These are phyloP conservation scores for Tillus elongatus DNA, from an alignment of 2,888 invertebrate species.

Conservation along the genomic window DNA sequence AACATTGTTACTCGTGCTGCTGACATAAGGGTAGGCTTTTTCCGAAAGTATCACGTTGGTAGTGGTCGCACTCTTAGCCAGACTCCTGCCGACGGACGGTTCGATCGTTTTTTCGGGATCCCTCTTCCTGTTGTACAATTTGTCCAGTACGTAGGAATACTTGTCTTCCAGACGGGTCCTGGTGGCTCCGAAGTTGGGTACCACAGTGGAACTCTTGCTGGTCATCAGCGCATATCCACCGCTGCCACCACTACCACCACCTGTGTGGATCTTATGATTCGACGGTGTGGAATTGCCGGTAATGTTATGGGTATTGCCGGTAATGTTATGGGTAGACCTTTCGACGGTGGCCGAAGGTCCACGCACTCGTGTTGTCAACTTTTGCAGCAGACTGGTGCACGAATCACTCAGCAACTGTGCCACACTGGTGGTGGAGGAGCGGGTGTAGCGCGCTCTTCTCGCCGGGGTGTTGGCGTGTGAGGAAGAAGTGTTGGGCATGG, in stretches of 20 bases:
- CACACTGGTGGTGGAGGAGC: constrained; percentile 73
- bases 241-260: too few species aligned
- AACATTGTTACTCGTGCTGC: constrained; percentile 29
- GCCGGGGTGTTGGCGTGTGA: constrained; percentile 36
- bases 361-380: constrained; percentile 63
- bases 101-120: constrained; percentile 64
- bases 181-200: constrained; percentile 45
- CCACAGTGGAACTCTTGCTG: constrained; percentile 29
- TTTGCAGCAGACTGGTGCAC: constrained; percentile 75
- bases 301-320: constrained; percentile 16
- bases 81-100: constrained; percentile 43
- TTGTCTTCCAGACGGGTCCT: constrained; percentile 69
- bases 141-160: constrained; percentile 66
- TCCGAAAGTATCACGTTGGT: constrained; percentile 56
- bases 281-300: constrained; percentile 10
- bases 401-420: constrained; percentile 80
- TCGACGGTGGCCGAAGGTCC: constrained; percentile 57
- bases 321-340: constrained; percentile 38
- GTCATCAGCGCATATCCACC: constrained; percentile 26
- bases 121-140: constrained; percentile 47
- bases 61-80: constrained; percentile 61
- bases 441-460: constrained; percentile 59
- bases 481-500: constrained; percentile 23
- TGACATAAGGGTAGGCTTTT: constrained; percentile 54
- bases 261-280: too few species aligned